Evolutionary conservation across 92 coral and sea anemone species (phyloP).

Genomic region (Parazoanthus darwini): DNA sequence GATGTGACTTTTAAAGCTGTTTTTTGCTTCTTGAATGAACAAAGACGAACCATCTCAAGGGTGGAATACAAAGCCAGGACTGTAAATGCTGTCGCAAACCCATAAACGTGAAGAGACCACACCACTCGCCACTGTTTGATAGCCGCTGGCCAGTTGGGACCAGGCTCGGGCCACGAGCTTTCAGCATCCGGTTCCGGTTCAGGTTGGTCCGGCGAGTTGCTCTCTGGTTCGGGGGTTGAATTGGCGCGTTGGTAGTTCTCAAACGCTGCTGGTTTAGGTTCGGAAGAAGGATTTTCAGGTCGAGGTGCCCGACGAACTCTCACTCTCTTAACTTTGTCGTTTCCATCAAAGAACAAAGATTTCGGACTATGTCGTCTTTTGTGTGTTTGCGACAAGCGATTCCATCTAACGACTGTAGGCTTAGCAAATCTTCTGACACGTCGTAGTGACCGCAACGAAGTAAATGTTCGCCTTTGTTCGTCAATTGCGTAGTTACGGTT

Average conservation of each 20-base stretch:
- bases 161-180: conserved; percentile 89
- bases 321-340: background rate
- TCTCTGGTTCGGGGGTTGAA: conserved; percentile 36
- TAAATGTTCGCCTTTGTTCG: background rate
- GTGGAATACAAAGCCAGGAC: conserved; percentile 60
- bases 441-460: background rate
- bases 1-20: conserved; percentile 71
- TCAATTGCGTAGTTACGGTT: background rate
- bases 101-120: conserved; percentile 87
- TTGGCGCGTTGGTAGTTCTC: background rate
- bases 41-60: conserved; percentile 67
- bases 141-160: conserved; percentile 90
- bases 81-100: conserved; percentile 67
- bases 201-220: conserved; percentile 38
- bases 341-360: background rate
- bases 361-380: background rate
- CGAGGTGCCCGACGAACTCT: conserved; percentile 16
- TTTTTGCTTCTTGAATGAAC: conserved; percentile 51
- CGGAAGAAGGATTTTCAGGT: background rate
- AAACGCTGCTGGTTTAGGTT: background rate
- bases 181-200: conserved; percentile 74
- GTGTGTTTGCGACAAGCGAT: background rate
- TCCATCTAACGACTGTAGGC: background rate
- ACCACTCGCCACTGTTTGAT: conserved; percentile 71
- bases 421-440: background rate